Evolutionary conservation across 2,888 invertebrate species (phyloP).

Genomic region (Torymus aiolomorphi): DNA sequence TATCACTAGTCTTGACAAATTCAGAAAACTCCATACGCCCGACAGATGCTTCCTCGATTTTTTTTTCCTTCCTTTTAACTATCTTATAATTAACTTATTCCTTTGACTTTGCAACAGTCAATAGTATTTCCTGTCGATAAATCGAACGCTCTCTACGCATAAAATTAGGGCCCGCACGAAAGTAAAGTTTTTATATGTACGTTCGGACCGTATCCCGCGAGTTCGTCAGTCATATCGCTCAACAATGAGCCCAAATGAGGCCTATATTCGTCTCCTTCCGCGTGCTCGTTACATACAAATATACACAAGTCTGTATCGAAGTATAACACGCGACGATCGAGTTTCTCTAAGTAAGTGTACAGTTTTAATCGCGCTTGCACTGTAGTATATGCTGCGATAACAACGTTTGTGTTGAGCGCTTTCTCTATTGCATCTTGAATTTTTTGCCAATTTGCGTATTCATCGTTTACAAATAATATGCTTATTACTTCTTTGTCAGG

Average conservation of each 20-base stretch:
- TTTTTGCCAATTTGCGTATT: slow-evolving; percentile 27
- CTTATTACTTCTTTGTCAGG: slow-evolving; percentile 12
- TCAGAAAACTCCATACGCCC: too few species aligned
- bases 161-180: slow-evolving; percentile 45
- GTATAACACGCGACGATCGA: slow-evolving; percentile 58
- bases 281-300: background rate
- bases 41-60: too few species aligned
- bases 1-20: too few species aligned
- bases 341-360: slow-evolving; percentile 65
- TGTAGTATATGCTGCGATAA: slow-evolving; percentile 40
- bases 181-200: slow-evolving; percentile 40
- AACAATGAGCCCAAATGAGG: slow-evolving; percentile 12
- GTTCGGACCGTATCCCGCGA: slow-evolving; percentile 1
- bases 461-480: slow-evolving; percentile 19
- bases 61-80: too few species aligned
- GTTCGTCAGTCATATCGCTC: slow-evolving; percentile 50
- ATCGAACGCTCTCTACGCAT: slow-evolving; percentile 22
- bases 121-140: background rate
- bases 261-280: background rate
- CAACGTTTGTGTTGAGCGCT: slow-evolving; percentile 22
- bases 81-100: slow-evolving; percentile 9
- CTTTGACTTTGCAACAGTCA: slow-evolving; percentile 46
- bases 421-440: slow-evolving; percentile 1
- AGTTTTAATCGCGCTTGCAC: slow-evolving; percentile 59
- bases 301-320: slow-evolving; percentile 49